Evolutionary conservation across 2,888 invertebrate species (phyloP).

Genomic region (Azorinus chamasolen): DNA sequence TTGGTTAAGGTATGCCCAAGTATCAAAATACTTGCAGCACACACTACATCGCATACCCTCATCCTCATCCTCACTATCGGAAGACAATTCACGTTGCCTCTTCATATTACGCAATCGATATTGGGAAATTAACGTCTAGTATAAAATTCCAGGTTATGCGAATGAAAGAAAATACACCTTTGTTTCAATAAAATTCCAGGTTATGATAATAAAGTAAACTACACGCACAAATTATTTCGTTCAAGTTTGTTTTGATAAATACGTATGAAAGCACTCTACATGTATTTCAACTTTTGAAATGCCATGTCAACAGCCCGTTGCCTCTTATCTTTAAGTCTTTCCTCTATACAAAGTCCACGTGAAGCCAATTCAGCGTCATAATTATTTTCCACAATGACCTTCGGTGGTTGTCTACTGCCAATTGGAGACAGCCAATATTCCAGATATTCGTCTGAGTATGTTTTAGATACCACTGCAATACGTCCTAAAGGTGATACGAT

Average conservation of each 20-base stretch:
- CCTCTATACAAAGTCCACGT: not conserved
- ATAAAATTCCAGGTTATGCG: too few species aligned
- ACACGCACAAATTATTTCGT: too few species aligned
- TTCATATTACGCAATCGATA: too few species aligned
- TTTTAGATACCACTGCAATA: not conserved
- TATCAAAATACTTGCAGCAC: too few species aligned
- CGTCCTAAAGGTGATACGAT: not conserved
- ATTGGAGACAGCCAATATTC: conserved; percentile 4
- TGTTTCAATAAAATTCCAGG: too few species aligned
- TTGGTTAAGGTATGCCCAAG: too few species aligned
- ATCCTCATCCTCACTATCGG: too few species aligned
- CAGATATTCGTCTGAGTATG: conserved; percentile 1
- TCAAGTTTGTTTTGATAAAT: too few species aligned
- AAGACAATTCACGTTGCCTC: too few species aligned
- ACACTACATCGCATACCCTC: too few species aligned
- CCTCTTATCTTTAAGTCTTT: not conserved
- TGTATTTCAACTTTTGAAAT: not conserved
- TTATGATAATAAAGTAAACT: not conserved
- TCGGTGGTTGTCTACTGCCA: not conserved
- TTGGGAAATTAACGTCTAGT: too few species aligned
- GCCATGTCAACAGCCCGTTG: not conserved
- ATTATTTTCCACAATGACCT: not conserved
- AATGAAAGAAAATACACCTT: too few species aligned
- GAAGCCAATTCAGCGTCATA: not conserved
- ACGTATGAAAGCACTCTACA: not conserved